Percentiles rank a stretch among this genome's conserved stretches.
Evolutionary conservation across 2,888 invertebrate species (phyloP).

Genomic region (Yponomeuta sedellus): DNA sequence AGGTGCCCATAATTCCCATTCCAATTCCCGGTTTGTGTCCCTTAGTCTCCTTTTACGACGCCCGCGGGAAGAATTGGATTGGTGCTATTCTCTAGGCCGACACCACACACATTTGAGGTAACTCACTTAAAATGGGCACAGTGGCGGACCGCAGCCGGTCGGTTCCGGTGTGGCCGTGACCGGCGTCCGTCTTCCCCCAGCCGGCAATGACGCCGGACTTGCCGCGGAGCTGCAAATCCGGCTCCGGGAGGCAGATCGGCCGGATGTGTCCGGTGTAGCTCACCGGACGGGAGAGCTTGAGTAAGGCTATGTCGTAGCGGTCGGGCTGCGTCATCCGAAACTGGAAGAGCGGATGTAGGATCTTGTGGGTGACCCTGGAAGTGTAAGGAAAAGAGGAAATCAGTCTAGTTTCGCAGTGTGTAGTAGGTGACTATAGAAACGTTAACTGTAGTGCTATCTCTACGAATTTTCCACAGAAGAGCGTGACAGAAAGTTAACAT

Average conservation of each 20-base stretch:
- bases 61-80: no score
- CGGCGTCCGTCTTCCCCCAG: slow-evolving; percentile 89
- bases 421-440: no score
- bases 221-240: slow-evolving; percentile 51
- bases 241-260: slow-evolving; percentile 86
- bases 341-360: slow-evolving; percentile 87
- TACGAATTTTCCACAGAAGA: no score
- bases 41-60: no score
- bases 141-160: slow-evolving; percentile 86
- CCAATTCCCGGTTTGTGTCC: no score
- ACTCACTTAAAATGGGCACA: slow-evolving; percentile 87
- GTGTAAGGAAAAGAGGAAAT: neutral
- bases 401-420: no score
- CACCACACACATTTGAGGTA: no score
- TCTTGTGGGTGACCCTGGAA: slow-evolving; percentile 80
- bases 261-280: slow-evolving; percentile 80
- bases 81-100: no score
- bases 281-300: slow-evolving; percentile 82
- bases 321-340: slow-evolving; percentile 90
- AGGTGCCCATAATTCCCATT: no score
- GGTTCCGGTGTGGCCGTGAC: slow-evolving; percentile 85
- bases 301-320: slow-evolving; percentile 85
- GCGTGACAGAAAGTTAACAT: no score
- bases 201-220: slow-evolving; percentile 80
- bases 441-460: no score